A percentile compares a stretch with the other conserved stretches of the same genome.
phyloP scores from a whole-genome alignment of 2,113 vertebrate genomes.

The Cebidichthys violaceus region DNA sequence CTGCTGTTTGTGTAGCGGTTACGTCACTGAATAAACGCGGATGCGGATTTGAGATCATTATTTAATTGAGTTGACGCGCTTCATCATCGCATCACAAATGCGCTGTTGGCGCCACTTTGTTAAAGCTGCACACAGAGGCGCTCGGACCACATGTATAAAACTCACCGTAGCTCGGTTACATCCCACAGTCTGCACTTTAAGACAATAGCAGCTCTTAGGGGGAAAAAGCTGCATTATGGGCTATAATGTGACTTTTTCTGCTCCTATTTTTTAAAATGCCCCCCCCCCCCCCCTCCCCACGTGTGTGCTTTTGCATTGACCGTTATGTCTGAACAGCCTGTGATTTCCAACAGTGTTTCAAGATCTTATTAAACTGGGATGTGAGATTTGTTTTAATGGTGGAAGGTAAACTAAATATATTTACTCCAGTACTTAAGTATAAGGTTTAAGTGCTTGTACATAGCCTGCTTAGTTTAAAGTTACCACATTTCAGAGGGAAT shows the following conservation, averaged over 20 bases:
- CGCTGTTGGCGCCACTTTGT: constrained; percentile 92
- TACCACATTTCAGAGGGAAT: background rate
- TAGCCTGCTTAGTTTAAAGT: no score
- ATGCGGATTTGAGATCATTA: constrained; percentile 45
- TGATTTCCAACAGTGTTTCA: background rate
- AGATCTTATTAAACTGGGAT: background rate
- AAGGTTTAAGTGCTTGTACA: background rate
- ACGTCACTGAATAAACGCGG: constrained; percentile 82
- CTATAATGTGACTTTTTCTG: background rate
- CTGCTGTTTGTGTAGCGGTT: constrained; percentile 73
- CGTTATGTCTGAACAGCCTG: background rate
- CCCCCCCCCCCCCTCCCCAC: background rate
- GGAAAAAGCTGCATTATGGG: background rate
- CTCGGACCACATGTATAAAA: background rate
- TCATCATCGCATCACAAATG: constrained; percentile 73
- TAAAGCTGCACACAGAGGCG: constrained; percentile 6
- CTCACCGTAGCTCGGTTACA: background rate
- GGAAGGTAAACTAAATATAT: background rate
- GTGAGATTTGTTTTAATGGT: background rate
- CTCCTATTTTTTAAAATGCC: background rate
- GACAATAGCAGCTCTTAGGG: background rate
- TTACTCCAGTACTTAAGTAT: background rate
- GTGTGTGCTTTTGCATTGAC: background rate
- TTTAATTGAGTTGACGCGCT: constrained; percentile 66
- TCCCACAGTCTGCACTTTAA: background rate